These are phyloP conservation scores for Manduca sexta DNA, from an alignment of 1,140 invertebrate genomes.

Conservation along the genomic window DNA sequence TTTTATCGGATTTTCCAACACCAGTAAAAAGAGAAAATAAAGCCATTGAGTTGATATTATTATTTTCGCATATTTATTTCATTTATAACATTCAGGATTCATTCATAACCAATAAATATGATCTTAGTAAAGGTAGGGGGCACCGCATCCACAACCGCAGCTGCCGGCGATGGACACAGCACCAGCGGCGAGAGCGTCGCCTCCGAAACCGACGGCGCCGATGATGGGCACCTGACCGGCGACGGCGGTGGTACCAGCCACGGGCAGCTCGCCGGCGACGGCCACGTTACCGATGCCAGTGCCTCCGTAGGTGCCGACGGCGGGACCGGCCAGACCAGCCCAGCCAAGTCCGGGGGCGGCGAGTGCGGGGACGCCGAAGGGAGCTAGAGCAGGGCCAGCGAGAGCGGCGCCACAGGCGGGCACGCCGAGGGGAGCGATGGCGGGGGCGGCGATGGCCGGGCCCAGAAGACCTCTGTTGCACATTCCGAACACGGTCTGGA, in stretches of 20 bases:
- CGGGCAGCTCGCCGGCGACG: constrained; percentile 35
- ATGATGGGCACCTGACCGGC: constrained; percentile 3
- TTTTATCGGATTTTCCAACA: no score
- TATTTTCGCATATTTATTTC: no score
- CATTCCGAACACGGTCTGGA: not conserved
- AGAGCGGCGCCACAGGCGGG: not conserved
- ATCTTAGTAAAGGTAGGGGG: not conserved
- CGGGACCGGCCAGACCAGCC: not conserved
- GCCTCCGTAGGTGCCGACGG: constrained; percentile 21
- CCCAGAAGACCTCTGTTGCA: not conserved
- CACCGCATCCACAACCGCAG: not conserved
- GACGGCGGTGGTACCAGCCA: constrained; percentile 8
- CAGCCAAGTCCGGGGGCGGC: not conserved
- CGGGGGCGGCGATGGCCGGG: not conserved
- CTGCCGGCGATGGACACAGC: constrained; percentile 1
- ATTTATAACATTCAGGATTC: not conserved
- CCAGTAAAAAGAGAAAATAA: no score
- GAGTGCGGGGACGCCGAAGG: not conserved
- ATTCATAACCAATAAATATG: not conserved
- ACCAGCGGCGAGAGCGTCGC: not conserved
- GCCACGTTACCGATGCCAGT: constrained; percentile 29
- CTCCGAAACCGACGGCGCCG: constrained; percentile 1
- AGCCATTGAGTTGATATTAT: no score
- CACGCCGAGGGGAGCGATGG: not conserved
- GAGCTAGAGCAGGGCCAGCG: no score